Conservation (phyloP, 2,888 invertebrate species). For the Tinea trinotella region DNA sequence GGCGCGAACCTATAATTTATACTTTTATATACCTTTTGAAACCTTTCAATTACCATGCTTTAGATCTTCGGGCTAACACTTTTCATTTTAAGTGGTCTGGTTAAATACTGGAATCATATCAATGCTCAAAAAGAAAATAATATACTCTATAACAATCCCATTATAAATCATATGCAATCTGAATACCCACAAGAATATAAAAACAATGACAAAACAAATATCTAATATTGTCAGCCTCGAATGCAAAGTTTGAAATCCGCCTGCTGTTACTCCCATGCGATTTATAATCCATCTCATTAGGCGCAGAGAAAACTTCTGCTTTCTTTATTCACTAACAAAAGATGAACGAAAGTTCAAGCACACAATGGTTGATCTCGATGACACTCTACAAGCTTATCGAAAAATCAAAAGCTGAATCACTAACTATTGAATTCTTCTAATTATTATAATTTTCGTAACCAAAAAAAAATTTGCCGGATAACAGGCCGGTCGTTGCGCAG, state of each 20-base stretch:
- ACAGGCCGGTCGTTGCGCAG: slow-evolving; percentile 37
- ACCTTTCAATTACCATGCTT: slow-evolving; percentile 34
- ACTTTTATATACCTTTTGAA: slow-evolving; percentile 28
- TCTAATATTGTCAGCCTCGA: slow-evolving; percentile 1
- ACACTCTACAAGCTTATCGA: slow-evolving; percentile 50
- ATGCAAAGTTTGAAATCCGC: slow-evolving; percentile 31
- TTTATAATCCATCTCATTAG: slow-evolving; percentile 56
- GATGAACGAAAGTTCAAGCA: slow-evolving; percentile 54
- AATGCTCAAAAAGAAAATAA: neutral
- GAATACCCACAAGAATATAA: neutral
- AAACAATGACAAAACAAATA: neutral
- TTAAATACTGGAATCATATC: neutral
- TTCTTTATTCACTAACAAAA: slow-evolving; percentile 48
- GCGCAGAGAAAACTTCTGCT: slow-evolving; percentile 49
- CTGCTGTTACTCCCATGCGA: slow-evolving; percentile 39
- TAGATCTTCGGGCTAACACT: slow-evolving; percentile 20
- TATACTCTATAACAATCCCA: too few species aligned
- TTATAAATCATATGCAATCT: neutral
- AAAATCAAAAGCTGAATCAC: slow-evolving; percentile 57
- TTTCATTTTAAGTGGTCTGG: neutral
- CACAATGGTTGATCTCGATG: slow-evolving; percentile 47
- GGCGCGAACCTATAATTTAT: slow-evolving; percentile 9
- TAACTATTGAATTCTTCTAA: slow-evolving; percentile 38
- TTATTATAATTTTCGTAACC: slow-evolving; percentile 61
- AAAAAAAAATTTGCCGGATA: slow-evolving; percentile 49